These are phyloP conservation scores for Sibirionetta formosa DNA, from an alignment of 2,797 vertebrate genomes.

Conservation along the genomic window DNA sequence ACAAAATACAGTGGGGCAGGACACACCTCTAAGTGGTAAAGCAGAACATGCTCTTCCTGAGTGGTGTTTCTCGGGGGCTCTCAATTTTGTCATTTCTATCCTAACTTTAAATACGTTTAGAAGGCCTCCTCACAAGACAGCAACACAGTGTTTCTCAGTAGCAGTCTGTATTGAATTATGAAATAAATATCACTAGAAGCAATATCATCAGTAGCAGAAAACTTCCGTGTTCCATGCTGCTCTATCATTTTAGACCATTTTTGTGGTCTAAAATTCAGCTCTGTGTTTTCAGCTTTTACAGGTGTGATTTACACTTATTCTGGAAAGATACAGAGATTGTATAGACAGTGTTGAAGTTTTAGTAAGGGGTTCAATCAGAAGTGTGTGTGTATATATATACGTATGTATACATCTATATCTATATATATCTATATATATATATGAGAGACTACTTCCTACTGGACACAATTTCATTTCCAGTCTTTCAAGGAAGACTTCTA, in stretches of 20 bases:
- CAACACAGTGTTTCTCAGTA: slow-evolving; percentile 21
- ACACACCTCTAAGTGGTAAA: not conserved
- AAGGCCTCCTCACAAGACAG: slow-evolving; percentile 2
- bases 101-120: not conserved
- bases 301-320: slow-evolving; percentile 10
- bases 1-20: not conserved
- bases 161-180: slow-evolving; percentile 37
- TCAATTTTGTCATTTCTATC: slow-evolving; percentile 20
- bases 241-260: not conserved
- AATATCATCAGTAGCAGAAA: slow-evolving; percentile 24
- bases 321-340: not conserved
- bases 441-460: not conserved
- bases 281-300: not conserved
- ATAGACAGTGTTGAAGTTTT: not conserved
- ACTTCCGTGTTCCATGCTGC: not conserved
- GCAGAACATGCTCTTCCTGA: not conserved
- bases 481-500: slow-evolving; percentile 47
- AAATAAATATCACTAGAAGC: slow-evolving; percentile 48
- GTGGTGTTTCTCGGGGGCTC: not conserved
- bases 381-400: too few species aligned
- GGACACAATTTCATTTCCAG: not conserved
- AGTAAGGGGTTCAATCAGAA: not conserved
- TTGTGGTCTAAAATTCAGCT: not conserved
- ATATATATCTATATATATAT: not conserved
- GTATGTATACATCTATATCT: too few species aligned